Base-by-base conservation (phyloP, 1,140 invertebrate genomes). In the Euschistus heros region DNA sequence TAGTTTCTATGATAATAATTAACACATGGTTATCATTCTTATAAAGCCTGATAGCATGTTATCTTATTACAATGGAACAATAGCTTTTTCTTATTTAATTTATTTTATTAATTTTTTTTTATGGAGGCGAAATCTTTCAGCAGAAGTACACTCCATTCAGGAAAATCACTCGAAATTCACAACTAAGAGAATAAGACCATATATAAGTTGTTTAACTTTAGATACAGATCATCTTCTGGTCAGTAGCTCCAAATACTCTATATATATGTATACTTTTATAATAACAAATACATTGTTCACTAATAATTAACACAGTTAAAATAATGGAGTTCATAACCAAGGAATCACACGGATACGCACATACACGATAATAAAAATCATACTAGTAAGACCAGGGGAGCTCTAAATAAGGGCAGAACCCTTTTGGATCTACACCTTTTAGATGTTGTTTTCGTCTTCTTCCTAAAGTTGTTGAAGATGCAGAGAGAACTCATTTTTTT, bases 111-210 rank as follows among this genome's bases (percentile, higher is more conserved):
- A n/a, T 10, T 37, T 37, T 37, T 37, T 37, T 10, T 13, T 2
- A 37, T 37, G 33, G 33, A 37, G 33, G 33, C 33, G 10, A 37
- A 37, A 37, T 37, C 33, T 37, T 37, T 37, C 33, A 37, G 33
- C 8, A 37, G 33, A 37, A 37, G 33, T 37, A 37, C 33, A 37
- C 33, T 37, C 33, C 33, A 37, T 37, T 37, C 54, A 57, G 24
- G 24, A 57, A 26, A 24, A 57, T 57, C 54, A 57, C 54, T 57
- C 24, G 24, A 57, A 57, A 57, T 57, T 57, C 54, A 57, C 54
- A 24, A 24, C 54, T 57, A 57, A 57, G 54, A 57, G 54, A 57
- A 57, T 26, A 57, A 37, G 33, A 37, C 33, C 33, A 37, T 13
- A 37, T 37, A 37, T 37, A 37, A 37, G 20, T 57, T 57, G 54